phyloP scores from a whole-genome alignment of 2,797 vertebrate genomes.

The Podargus strigoides region DNA sequence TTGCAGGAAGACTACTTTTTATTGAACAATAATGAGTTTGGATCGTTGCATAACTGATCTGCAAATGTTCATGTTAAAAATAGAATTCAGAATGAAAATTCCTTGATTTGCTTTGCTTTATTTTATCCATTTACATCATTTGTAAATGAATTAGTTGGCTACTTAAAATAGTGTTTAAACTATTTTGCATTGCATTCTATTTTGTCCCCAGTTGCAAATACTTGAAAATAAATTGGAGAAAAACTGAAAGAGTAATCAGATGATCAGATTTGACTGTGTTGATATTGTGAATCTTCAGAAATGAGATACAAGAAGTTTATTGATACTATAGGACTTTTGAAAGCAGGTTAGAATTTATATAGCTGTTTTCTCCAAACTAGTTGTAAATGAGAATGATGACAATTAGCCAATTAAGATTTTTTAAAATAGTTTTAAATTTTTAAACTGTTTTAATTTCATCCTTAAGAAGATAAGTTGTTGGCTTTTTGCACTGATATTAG shows the following conservation, averaged over 20 bases:
- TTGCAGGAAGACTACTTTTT: background rate
- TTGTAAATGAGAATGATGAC: background rate
- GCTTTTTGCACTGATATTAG: background rate
- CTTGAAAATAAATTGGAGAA: background rate
- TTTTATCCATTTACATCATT: background rate
- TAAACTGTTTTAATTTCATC: background rate
- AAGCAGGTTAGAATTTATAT: background rate
- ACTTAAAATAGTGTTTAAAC: background rate
- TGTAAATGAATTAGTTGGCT: background rate
- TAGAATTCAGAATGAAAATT: background rate
- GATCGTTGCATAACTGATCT: accelerated
- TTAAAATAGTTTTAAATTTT: background rate
- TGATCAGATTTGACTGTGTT: background rate
- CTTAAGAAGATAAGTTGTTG: background rate
- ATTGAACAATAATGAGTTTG: background rate
- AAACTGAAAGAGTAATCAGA: background rate
- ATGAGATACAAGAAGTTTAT: background rate
- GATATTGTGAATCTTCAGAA: background rate
- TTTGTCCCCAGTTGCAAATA: background rate
- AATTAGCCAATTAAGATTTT: background rate
- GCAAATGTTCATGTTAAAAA: background rate
- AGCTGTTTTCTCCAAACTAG: background rate
- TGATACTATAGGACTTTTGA: background rate
- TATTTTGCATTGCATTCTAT: background rate
- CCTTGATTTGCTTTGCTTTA: background rate